Base-by-base conservation (phyloP, 2,113 vertebrate species). In the Gracilinanus agilis region DNA sequence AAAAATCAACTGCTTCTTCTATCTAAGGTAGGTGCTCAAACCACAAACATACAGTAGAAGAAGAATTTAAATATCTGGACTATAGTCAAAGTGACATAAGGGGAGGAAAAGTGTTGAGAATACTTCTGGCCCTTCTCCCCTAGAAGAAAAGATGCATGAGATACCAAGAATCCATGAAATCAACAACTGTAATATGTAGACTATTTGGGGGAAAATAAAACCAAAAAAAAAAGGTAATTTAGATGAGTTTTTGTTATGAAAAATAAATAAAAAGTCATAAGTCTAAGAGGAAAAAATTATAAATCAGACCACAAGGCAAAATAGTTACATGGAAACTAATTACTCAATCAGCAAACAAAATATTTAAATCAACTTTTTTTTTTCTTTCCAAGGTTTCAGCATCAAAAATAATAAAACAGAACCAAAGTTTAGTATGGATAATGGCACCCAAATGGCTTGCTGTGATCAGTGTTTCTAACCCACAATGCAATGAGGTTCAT, bases 401-500 rank as follows among this genome's bases (percentile, higher is more conserved):
- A 92, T 94, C 94, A 96, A 98, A 95, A 97, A 97, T 96, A 96
- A 98, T 97, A 91, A 97, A 97, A 98, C 34, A 96, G 95, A 93
- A 97, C 90, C 96, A 91, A 95, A 97, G 95, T 97, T 96, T 94
- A 97, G 93, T 95, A 98, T 96, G 97, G 98, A 98, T 98, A 98
- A 98, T 95, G 97, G 94, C 95, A 97, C 97, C 98, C 95, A 98
- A 98, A 98, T 94, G 96, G 96, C 95, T 97, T 92, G 96, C 98
- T 98, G 97, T 95, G 96, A 98, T 96, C 96, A 92, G 95, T 96
- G 96, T 97, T 98, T 98, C 96, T 98, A 97, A 98, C 98, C 98
- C 98, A 99, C 96, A 98, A 97, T 97, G 98, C 97, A 98, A 94
- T 12, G 7, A 95, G 96, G 98, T 98, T 98, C 98, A 98, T 97